Conservation (phyloP, 2,888 invertebrate genomes). For the Noctuana brunneofusca region DNA sequence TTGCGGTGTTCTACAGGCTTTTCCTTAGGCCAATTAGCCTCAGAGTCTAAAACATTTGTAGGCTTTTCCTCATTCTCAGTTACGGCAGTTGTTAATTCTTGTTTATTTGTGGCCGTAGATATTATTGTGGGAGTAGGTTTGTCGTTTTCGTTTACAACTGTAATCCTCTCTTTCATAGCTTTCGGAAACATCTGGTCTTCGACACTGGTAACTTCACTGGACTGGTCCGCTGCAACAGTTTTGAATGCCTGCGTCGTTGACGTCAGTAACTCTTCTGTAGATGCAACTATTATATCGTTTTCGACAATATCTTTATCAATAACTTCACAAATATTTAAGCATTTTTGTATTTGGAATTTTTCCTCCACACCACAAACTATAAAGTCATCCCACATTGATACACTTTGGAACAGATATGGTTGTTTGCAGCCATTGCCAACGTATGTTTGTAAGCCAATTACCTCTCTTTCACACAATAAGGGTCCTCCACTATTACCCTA, state of each 20-base stretch:
- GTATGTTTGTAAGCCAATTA: conserved; percentile 69
- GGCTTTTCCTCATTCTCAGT: conserved; percentile 28
- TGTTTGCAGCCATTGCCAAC: conserved; percentile 61
- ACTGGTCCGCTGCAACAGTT: background rate
- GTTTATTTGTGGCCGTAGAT: conserved; percentile 15
- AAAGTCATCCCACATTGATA: conserved; percentile 62
- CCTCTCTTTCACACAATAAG: conserved; percentile 62
- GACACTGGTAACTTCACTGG: conserved; percentile 18
- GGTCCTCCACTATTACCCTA: conserved; percentile 75
- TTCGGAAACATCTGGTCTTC: conserved; percentile 16
- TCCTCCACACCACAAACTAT: conserved; percentile 62
- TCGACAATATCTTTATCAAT: conserved; percentile 55
- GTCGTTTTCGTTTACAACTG: conserved; percentile 9
- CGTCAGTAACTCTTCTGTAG: background rate
- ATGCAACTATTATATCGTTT: background rate
- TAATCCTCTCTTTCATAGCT: conserved; percentile 2
- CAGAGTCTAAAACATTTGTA: conserved; percentile 7
- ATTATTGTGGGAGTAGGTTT: conserved; percentile 29
- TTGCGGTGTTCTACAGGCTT: conserved; percentile 39
- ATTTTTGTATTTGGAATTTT: conserved; percentile 56
- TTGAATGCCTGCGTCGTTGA: background rate
- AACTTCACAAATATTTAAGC: conserved; percentile 54
- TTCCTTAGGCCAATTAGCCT: conserved; percentile 48
- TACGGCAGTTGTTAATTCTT: conserved; percentile 14
- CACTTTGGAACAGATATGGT: conserved; percentile 66